phyloP scores from a whole-genome alignment of 2,113 vertebrate genomes.

The Ranitomeya variabilis region DNA sequence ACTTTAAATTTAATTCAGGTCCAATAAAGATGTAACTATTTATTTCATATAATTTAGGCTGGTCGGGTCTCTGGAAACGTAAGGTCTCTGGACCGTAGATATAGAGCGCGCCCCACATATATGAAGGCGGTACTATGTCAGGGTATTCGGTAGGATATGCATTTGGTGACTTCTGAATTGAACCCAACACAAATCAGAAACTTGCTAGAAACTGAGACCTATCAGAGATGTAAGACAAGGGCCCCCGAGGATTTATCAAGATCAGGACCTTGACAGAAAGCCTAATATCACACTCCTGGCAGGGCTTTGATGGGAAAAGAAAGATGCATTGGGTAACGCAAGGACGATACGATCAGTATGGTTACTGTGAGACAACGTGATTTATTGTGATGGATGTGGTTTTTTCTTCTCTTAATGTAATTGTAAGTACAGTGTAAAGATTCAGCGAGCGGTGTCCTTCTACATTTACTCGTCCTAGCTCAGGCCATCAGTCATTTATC shows the following conservation, averaged over 20 bases:
- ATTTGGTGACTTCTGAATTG: background rate
- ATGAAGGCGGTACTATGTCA: background rate
- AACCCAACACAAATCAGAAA: background rate
- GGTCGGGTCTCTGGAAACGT: background rate
- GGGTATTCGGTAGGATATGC: background rate
- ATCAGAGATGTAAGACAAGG: background rate
- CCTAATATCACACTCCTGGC: background rate
- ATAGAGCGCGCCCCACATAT: background rate
- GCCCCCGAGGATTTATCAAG: background rate
- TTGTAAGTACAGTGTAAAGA: background rate
- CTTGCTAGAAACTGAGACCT: background rate
- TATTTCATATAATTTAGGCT: too few relatives aligned
- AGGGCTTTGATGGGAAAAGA: background rate
- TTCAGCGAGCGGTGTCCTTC: conserved; percentile 5
- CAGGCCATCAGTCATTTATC: background rate
- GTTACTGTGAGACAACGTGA: conserved; percentile 20
- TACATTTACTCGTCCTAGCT: background rate
- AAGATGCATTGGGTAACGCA: conserved; percentile 14
- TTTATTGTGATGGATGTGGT: conserved; percentile 44
- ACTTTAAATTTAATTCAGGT: too few relatives aligned
- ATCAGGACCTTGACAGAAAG: conserved; percentile 19
- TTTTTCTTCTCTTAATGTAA: conserved; percentile 15
- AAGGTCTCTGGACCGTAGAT: background rate
- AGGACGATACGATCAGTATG: conserved; percentile 13
- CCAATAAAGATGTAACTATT: too few relatives aligned